Conservation (phyloP, 1,140 invertebrate genomes). For the Drosophila busckii region DNA sequence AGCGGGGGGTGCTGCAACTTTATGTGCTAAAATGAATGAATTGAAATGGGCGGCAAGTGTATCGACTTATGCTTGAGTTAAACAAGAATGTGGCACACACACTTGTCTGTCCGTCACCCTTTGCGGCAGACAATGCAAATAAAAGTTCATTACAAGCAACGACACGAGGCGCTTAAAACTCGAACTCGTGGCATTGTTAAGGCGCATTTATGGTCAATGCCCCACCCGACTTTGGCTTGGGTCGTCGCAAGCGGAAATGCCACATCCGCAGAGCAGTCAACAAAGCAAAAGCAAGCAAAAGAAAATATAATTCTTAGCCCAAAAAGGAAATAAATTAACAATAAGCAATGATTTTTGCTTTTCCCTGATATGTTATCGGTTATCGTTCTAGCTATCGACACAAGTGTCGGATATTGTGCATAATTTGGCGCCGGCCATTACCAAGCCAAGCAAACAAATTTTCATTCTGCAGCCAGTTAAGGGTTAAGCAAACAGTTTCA, state of each 20-base stretch:
- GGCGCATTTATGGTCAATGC: constrained; percentile 60
- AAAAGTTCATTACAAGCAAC: constrained; percentile 70
- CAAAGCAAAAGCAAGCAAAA: constrained; percentile 29
- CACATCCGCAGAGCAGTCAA: constrained; percentile 58
- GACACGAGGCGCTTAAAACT: constrained; percentile 62
- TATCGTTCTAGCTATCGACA: constrained; percentile 13
- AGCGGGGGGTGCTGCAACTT: constrained; percentile 30
- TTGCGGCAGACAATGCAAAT: constrained; percentile 66
- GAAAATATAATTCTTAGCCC: constrained; percentile 67
- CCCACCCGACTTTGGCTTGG: constrained; percentile 27
- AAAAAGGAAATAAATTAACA: constrained; percentile 72
- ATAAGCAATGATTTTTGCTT: constrained; percentile 61
- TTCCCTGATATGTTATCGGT: constrained; percentile 33
- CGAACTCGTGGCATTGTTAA: constrained; percentile 39
- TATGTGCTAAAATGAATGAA: constrained; percentile 69
- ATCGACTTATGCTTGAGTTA: constrained; percentile 59
- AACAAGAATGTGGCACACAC: constrained; percentile 42
- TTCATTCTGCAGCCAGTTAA: too few species aligned
- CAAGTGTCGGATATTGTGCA: constrained; percentile 35
- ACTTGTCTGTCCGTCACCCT: not conserved
- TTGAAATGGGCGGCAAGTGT: constrained; percentile 71
- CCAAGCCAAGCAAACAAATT: not conserved
- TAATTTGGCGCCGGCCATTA: constrained; percentile 35
- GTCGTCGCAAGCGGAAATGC: constrained; percentile 55
- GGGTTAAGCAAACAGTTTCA: too few species aligned